A percentile compares a stretch with the other conserved stretches of the same genome.
phyloP scores from a whole-genome alignment of 2,888 invertebrate genomes.

The Harmothoe impar region DNA sequence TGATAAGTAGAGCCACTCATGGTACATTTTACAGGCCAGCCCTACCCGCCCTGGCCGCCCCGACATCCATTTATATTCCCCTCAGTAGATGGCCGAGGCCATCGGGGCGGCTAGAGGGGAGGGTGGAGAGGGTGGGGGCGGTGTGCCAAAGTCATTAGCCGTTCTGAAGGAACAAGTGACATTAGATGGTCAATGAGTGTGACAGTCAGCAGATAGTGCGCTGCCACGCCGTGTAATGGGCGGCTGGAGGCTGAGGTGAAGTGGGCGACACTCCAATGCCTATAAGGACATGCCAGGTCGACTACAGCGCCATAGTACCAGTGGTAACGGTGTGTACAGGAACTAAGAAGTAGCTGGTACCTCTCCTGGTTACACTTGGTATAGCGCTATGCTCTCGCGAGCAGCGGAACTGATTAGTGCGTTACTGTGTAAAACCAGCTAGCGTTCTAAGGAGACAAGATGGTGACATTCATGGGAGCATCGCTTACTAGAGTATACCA shows the following conservation, averaged over 20 bases:
- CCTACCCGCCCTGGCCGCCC: neutral
- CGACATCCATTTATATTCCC: neutral
- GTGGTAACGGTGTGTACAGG: too few relatives aligned
- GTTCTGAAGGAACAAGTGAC: constrained; percentile 35
- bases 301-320: too few relatives aligned
- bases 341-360: too few relatives aligned
- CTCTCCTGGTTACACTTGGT: too few relatives aligned
- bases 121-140: too few relatives aligned
- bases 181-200: constrained; percentile 11
- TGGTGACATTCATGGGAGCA: too few relatives aligned
- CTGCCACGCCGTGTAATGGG: neutral
- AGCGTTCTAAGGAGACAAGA: too few relatives aligned
- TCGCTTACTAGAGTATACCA: too few relatives aligned
- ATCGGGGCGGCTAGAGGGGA: neutral
- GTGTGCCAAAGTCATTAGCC: constrained; percentile 16
- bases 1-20: constrained; percentile 26
- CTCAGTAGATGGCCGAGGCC: neutral
- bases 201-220: constrained; percentile 15
- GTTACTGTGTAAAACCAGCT: too few relatives aligned
- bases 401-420: too few relatives aligned
- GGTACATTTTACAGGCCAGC: neutral
- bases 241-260: neutral
- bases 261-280: neutral
- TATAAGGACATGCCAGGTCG: too few relatives aligned
- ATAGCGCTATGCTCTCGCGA: too few relatives aligned